Evolutionary conservation across 2,113 vertebrate genomes (phyloP).

Genomic region (Megaceryle maxima): DNA sequence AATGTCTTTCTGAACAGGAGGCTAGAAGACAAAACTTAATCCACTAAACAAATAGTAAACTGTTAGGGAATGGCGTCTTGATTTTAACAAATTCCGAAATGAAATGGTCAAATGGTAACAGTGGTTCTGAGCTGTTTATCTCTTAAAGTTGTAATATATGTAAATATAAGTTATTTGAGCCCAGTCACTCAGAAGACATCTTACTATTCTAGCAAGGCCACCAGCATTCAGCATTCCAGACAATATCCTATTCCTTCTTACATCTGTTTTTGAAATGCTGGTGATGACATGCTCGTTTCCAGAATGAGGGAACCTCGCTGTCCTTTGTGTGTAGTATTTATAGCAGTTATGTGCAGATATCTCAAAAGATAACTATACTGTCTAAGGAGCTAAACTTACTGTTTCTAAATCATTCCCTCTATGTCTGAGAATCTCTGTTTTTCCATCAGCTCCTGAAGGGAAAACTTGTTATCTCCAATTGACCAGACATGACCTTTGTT

Average conservation of each 20-base stretch:
- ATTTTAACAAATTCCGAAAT: background rate
- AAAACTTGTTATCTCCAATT: background rate
- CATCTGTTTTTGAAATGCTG: background rate
- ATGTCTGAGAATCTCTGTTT: background rate
- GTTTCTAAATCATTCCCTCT: background rate
- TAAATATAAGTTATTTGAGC: background rate
- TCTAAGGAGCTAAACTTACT: background rate
- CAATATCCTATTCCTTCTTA: background rate
- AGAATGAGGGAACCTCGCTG: background rate
- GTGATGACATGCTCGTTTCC: background rate
- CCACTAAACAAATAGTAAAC: background rate
- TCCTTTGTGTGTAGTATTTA: background rate
- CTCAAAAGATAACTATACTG: background rate
- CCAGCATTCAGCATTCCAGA: background rate
- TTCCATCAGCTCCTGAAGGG: background rate
- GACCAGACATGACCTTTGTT: background rate
- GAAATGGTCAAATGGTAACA: background rate
- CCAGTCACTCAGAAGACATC: background rate
- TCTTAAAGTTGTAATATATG: background rate
- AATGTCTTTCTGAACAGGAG: background rate
- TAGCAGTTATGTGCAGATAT: rapidly evolving
- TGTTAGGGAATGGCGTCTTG: background rate
- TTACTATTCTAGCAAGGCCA: background rate
- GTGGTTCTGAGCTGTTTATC: background rate
- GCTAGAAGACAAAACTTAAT: background rate